Evolutionary conservation across 2,888 invertebrate genomes (phyloP), one percentile per base, ranked within the genome.

Genomic region (Ichneumon xanthorius): DNA sequence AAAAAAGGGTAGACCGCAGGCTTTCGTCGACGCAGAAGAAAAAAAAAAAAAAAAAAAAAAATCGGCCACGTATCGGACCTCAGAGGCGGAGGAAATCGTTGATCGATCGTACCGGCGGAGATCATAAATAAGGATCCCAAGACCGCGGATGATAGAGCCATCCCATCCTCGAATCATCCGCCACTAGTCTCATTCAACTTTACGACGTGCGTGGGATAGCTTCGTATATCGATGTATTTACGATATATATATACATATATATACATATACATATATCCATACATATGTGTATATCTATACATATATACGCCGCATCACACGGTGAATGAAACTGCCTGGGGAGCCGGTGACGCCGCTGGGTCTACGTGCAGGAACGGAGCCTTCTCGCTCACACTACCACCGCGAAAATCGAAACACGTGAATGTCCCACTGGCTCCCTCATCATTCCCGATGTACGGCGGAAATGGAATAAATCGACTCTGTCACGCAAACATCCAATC

Each of bases 301-400:
- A 61, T 79, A 70, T 79, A 79, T 79, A 71, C 11, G 33, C 22
- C 68, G 22, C 79, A 72, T 65, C 71, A 72, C 33, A 80, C 58
- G 48, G 76, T 85, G 82, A 85, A 85, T 85, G 85, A 82, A 85
- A 85, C 75, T 82, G 76, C 71, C 70, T 73, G 78, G 75, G 71
- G 73, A 68, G 37, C 48, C 40, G 75, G 58, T 76, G 82, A 82
- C 79, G 75, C 76, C 76, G 45, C 71, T 30, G 76, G 65, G 80
- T 79, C 79, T 78, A 81, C 72, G 76, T 80, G 76, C 67, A 65
- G 50, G 70, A 75, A 75, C 63, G 71, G 53, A n/a, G 33, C 71
- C 53, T 30, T 65, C 63, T 53, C 76, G 6, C 72, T 75, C 63
- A 9, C 63, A 9, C 48, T 48, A 63, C 48, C 50, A 11, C 45